Conservation (phyloP, 2,888 invertebrate species). For the Himalopsyche kuldschensis region DNA sequence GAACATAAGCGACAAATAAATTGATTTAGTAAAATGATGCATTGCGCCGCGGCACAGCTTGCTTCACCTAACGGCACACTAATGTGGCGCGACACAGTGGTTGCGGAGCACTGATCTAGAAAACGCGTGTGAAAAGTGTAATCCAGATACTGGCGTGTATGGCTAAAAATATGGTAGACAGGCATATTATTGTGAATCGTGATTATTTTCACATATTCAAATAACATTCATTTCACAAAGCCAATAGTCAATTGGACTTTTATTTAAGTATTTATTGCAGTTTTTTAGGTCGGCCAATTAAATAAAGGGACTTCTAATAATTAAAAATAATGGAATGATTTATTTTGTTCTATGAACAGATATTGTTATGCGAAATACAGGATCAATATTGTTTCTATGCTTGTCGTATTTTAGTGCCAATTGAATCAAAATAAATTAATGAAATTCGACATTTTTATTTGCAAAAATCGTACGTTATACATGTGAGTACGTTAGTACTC, state of each 20-base stretch:
- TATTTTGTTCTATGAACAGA: neutral
- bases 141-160: neutral
- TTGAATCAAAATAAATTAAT: too few relatives aligned
- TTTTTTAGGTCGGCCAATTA: neutral
- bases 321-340: neutral
- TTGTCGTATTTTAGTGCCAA: too few relatives aligned
- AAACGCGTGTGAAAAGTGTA: neutral
- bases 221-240: neutral
- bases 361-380: too few relatives aligned
- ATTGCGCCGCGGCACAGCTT: too few relatives aligned
- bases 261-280: neutral
- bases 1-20: too few relatives aligned
- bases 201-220: neutral
- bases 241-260: neutral
- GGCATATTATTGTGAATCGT: neutral
- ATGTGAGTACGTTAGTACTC: too few relatives aligned
- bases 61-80: too few relatives aligned
- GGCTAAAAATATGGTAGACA: neutral
- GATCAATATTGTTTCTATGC: too few relatives aligned
- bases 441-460: too few relatives aligned
- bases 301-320: neutral
- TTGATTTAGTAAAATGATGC: too few relatives aligned
- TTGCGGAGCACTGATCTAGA: conserved; percentile 1
- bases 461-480: too few relatives aligned
- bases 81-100: neutral